Evolutionary conservation across 2,113 vertebrate genomes (phyloP), one percentile per base, ranked within the genome.

Genomic region (Bagarius yarrelli): DNA sequence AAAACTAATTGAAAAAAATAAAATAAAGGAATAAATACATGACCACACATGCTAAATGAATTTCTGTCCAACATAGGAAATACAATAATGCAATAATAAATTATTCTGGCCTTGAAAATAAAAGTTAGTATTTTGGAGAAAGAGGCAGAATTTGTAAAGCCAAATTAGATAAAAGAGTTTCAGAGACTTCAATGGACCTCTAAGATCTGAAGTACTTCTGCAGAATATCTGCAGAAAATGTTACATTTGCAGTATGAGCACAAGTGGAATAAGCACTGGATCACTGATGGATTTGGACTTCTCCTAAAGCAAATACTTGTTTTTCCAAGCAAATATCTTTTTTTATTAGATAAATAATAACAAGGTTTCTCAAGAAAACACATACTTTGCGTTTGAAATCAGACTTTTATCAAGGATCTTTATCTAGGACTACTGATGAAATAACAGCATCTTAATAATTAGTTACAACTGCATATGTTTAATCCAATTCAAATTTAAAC

Each of bases 11-110:
- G 47, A 30, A 15, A 16, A 60, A 78, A 72, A 64, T 74, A 32
- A 36, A 80, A 50, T 50, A 34, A 50, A 69, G 34, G 30, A 44
- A 36, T 13, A 34, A 71, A 60, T 61, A 67, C 67, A 63, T 82
- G 13, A 76, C 44, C n/a, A 57, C 36, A 36, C 21, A 15, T 69
- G 70, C 47, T 52, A 52, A 53, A 52, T 30, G 8, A 18, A 27
- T 52, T 30, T 30, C 9, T 30, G 27, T 27, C 19, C 27, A 53
- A 71, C 53, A 19, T 23, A 53, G 47, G 30, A 71, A 71, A 44
- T 52, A 71, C 70, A 72, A 32, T 53, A 55, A 13, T 16, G 50
- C 19, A 73, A 23, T 23, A 23, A 3, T 21, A 72, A 13, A 55
- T 23, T 13, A 34, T 44, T 72, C 9, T 52, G 13, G 9, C 44